Conservation (phyloP, 1,140 invertebrate genomes). For the Bradysia coprophila region DNA sequence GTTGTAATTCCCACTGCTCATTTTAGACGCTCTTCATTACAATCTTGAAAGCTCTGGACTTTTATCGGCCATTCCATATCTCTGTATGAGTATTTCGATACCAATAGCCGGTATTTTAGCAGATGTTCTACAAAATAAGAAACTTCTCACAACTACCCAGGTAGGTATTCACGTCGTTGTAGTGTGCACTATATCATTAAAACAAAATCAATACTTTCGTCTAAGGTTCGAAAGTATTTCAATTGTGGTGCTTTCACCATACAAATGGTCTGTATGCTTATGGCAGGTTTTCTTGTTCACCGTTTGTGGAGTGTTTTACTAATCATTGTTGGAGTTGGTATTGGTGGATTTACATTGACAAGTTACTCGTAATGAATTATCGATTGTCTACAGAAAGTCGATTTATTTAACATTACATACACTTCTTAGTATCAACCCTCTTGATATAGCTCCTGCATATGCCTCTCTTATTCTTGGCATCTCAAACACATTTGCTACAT, state of each 20-base stretch:
- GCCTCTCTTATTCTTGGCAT: slow-evolving; percentile 72
- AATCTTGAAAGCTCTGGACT: slow-evolving; percentile 58
- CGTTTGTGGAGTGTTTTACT: slow-evolving; percentile 46
- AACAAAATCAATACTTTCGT: too few relatives aligned
- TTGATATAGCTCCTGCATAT: slow-evolving; percentile 71
- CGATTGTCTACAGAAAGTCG: too few relatives aligned
- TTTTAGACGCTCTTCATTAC: slow-evolving; percentile 49
- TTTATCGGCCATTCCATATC: slow-evolving; percentile 65
- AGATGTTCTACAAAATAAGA: slow-evolving; percentile 46
- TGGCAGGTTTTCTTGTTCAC: slow-evolving; percentile 47
- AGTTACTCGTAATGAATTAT: too few relatives aligned
- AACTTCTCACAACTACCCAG: slow-evolving; percentile 48
- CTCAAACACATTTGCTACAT: slow-evolving; percentile 70
- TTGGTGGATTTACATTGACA: slow-evolving; percentile 77
- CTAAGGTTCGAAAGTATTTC: slow-evolving; percentile 51
- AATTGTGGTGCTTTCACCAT: slow-evolving; percentile 62
- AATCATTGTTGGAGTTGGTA: slow-evolving; percentile 66
- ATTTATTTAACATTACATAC: too few relatives aligned
- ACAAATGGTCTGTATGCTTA: slow-evolving; percentile 68
- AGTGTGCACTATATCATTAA: too few relatives aligned
- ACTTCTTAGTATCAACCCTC: slow-evolving; percentile 71
- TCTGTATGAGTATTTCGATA: slow-evolving; percentile 65
- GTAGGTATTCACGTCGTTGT: too few relatives aligned
- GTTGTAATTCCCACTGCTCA: slow-evolving; percentile 6
- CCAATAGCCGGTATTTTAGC: slow-evolving; percentile 62